phyloP scores from a whole-genome alignment of 2,113 vertebrate species.

The Terrapene triunguis region DNA sequence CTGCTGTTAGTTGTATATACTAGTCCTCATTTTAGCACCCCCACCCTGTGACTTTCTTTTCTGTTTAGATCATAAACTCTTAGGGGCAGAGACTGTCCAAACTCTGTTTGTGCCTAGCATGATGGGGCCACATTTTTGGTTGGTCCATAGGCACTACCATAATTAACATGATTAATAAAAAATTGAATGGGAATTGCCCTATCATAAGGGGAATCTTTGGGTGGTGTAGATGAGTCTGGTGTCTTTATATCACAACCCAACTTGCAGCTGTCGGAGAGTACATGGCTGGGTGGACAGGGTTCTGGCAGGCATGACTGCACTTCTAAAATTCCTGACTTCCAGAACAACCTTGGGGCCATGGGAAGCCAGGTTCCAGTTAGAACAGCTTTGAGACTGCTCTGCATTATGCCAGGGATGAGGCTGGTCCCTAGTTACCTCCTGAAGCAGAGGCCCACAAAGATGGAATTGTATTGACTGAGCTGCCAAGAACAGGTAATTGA shows the following conservation, averaged over 20 bases:
- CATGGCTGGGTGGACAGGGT: not conserved
- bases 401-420: not conserved
- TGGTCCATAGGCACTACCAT: not conserved
- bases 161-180: not conserved
- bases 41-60: not conserved
- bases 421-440: not conserved
- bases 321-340: too few relatives aligned
- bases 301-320: too few relatives aligned
- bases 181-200: not conserved
- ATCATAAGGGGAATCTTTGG: too few relatives aligned
- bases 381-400: not conserved
- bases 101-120: not conserved
- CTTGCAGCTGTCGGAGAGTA: too few relatives aligned
- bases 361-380: not conserved
- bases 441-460: not conserved
- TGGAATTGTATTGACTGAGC: not conserved
- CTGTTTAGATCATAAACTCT: not conserved
- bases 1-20: not conserved
- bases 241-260: too few relatives aligned
- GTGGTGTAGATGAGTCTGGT: too few relatives aligned
- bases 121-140: not conserved
- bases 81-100: not conserved
- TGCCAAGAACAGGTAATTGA: not conserved
- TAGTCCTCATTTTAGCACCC: not conserved
- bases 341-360: too few relatives aligned